Conservation (phyloP, 2,113 vertebrate species). For the Cichladusa arquata region DNA sequence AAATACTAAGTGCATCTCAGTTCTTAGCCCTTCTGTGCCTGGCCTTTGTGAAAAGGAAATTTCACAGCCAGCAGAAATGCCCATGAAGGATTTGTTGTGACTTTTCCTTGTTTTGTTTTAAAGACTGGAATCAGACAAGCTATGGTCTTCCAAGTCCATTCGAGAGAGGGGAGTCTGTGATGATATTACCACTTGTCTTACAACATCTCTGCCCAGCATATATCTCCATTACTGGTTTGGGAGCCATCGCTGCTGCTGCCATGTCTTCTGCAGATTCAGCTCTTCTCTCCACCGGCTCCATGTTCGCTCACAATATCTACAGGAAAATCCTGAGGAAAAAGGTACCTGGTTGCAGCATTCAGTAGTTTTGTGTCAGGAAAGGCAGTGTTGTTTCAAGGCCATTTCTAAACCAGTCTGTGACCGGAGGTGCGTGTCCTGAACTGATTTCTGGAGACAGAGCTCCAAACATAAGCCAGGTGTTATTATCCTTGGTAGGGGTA, state of each 20-base stretch:
- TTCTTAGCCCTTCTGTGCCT: neutral
- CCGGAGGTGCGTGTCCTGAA: neutral
- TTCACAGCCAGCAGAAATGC: neutral
- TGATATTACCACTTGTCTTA: slow-evolving; percentile 76
- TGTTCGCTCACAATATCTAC: slow-evolving; percentile 76
- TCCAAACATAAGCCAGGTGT: neutral
- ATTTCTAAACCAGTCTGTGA: neutral
- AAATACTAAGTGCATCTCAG: neutral
- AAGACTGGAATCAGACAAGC: slow-evolving; percentile 83
- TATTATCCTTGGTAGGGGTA: neutral
- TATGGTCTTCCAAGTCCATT: slow-evolving; percentile 75
- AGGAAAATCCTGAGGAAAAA: slow-evolving; percentile 76
- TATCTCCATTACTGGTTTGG: slow-evolving; percentile 71
- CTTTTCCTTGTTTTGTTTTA: neutral
- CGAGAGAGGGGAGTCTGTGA: slow-evolving; percentile 70
- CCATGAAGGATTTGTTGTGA: neutral
- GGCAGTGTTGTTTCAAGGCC: neutral
- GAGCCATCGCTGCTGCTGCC: slow-evolving; percentile 69
- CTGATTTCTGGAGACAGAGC: neutral
- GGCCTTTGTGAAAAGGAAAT: neutral
- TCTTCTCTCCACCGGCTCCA: slow-evolving; percentile 71
- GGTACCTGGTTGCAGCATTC: slow-evolving; percentile 18
- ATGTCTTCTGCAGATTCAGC: slow-evolving; percentile 80
- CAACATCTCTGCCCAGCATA: slow-evolving; percentile 74
- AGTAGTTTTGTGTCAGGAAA: neutral